A percentile compares a stretch with the other conserved stretches of the same genome.
These are phyloP conservation scores for Gadopsis bispinosus DNA, from an alignment of 2,797 vertebrate genomes.

Conservation along the genomic window DNA sequence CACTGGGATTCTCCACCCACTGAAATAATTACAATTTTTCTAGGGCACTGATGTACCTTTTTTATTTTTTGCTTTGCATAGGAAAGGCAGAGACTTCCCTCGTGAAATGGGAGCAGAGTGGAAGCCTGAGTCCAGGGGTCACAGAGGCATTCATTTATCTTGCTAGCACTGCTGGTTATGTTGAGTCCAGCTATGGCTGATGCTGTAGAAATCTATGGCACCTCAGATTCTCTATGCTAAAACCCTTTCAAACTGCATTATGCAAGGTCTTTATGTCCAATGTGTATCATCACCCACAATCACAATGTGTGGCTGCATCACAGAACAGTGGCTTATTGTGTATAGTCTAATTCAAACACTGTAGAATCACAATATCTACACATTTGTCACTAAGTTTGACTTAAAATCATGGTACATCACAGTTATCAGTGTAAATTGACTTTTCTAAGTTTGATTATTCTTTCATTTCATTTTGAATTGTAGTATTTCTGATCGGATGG, in stretches of 20 bases:
- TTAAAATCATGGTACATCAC: neutral
- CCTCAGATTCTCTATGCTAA: neutral
- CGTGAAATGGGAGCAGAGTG: conserved; percentile 29
- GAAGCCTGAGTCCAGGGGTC: conserved; percentile 37
- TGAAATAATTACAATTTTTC: conserved; percentile 73
- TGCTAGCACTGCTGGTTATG: conserved; percentile 23
- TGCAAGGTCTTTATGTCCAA: conserved; percentile 17
- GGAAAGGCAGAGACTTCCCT: conserved; percentile 31
- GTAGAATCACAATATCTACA: neutral
- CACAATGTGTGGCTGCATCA: neutral
- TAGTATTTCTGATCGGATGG: neutral
- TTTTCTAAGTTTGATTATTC: neutral
- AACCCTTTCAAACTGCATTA: conserved; percentile 1
- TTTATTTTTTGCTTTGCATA: conserved; percentile 28
- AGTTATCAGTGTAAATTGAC: neutral
- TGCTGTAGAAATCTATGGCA: neutral
- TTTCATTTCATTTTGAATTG: neutral
- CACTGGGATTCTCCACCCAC: conserved; percentile 55
- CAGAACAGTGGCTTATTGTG: neutral
- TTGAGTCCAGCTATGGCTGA: conserved; percentile 18
- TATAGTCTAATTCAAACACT: neutral
- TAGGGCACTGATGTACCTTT: conserved; percentile 57
- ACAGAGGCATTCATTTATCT: conserved; percentile 58
- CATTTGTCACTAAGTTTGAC: conserved; percentile 1
- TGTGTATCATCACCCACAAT: conserved; percentile 11